A percentile compares a stretch with the other conserved stretches of the same genome.
Conservation (phyloP, 2,888 invertebrate species). For the Acrocera orbiculus region DNA sequence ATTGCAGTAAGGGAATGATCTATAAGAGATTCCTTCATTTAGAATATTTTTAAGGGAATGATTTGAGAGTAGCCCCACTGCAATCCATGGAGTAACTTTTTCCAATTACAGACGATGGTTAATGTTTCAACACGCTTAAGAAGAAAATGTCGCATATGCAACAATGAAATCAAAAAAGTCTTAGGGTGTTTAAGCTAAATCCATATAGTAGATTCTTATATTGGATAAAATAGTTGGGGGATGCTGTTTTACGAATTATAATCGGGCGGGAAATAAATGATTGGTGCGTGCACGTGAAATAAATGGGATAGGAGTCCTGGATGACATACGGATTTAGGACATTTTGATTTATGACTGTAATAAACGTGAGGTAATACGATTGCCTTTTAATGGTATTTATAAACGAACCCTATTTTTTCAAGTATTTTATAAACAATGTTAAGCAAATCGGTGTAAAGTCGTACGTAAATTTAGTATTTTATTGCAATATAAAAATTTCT, state of each 20-base stretch:
- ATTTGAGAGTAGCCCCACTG: neutral
- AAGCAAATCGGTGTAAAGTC: too few relatives aligned
- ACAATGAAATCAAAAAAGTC: too few relatives aligned
- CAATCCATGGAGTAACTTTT: constrained; percentile 11
- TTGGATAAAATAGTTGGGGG: too few relatives aligned
- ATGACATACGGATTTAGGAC: constrained; percentile 19
- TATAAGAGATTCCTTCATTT: too few relatives aligned
- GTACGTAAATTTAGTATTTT: too few relatives aligned
- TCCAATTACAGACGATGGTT: constrained; percentile 9
- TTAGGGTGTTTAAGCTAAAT: too few relatives aligned
- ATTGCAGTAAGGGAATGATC: constrained; percentile 1
- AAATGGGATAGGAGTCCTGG: constrained; percentile 1
- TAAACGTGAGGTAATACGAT: constrained; percentile 18
- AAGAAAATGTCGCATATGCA: too few relatives aligned
- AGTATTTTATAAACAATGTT: too few relatives aligned
- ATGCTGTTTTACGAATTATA: constrained; percentile 10
- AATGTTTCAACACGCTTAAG: constrained; percentile 4
- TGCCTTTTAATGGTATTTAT: constrained; percentile 11
- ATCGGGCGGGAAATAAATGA: constrained; percentile 11
- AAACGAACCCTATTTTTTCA: constrained; percentile 8
- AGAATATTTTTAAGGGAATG: too few relatives aligned
- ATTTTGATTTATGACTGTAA: constrained; percentile 28
- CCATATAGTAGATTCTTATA: too few relatives aligned
- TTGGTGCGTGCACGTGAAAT: constrained; percentile 12
- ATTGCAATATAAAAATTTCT: too few relatives aligned